Base-by-base conservation (phyloP, 1,140 invertebrate species). In the Leptestheria dahalacensis region DNA sequence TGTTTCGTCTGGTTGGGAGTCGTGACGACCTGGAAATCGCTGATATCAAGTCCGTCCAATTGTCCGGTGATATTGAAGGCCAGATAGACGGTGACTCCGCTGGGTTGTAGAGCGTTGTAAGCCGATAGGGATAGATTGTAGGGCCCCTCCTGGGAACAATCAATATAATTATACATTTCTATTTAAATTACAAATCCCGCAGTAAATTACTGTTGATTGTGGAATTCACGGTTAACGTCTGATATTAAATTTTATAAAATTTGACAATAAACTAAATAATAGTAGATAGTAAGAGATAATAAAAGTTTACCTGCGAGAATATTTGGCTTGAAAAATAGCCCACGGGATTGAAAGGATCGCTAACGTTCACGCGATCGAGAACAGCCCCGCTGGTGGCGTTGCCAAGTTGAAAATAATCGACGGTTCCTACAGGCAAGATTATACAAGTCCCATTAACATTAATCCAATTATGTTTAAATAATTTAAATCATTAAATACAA, bases 21-120 rank as follows among this genome's bases (percentile, higher is more conserved):
- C 0, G 62, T 63, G 9, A 64, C 63, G 21, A 64, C 51, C 6
- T 54, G 21, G 46, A 57, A 64, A 29, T 64, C 63, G 33, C 53
- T 55, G n/a, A 64, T 64, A 18, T 51, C 18, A 0, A 48, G 50
- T 15, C 33, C 23, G 2, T 59, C 54, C 6, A 64, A 54, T 33
- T 64, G 47, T 2, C 62, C 63, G 23, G 63, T 59, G 23, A 64
- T 62, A 2, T 28, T 47, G 15, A 65, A 59, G 3, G 62, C 59
- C 15, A 65, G 47, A 47, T 63, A 63, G 26, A 63, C 28, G 24
- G 59, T 52, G 6, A 56, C 53, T n/a, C 53, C 28, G 33, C 33
- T 33, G n/a, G 53, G 53, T 20, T 56, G 53, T 9, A 56, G 26
- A 20, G 12, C 4, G n/a, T 56, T 56, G 41, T 3, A 56, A 4